Evolutionary conservation across 2,888 invertebrate species (phyloP).

Genomic region (Amphipoea oculea): DNA sequence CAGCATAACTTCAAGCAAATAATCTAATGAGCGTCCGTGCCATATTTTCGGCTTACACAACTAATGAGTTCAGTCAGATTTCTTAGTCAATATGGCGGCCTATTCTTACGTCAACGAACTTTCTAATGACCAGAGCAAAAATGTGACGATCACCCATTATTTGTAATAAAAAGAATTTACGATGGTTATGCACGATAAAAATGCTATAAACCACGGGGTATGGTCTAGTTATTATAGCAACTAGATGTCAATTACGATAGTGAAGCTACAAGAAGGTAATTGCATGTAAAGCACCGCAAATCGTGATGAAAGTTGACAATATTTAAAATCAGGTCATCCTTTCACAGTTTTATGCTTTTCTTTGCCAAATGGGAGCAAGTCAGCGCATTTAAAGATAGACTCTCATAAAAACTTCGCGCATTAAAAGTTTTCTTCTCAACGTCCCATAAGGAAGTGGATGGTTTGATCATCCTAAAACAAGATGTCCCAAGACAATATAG

Average conservation of each 20-base stretch:
- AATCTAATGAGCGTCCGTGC: constrained; percentile 6
- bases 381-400: background rate
- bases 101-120: constrained; percentile 69
- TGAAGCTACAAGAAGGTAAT: constrained; percentile 38
- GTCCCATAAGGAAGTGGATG: background rate
- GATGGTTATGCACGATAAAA: constrained; percentile 55
- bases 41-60: constrained; percentile 51
- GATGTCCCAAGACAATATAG: background rate
- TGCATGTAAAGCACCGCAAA: constrained; percentile 29
- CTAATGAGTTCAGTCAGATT: constrained; percentile 52
- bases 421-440: background rate
- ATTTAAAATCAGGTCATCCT: constrained; percentile 21
- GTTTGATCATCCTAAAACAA: background rate
- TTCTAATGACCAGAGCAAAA: constrained; percentile 70
- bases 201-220: constrained; percentile 52
- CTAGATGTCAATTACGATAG: constrained; percentile 52
- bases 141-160: constrained; percentile 62
- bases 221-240: constrained; percentile 31
- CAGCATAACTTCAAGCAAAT: constrained; percentile 21
- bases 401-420: background rate
- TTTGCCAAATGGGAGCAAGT: background rate
- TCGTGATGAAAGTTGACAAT: constrained; percentile 37
- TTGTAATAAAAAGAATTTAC: constrained; percentile 61
- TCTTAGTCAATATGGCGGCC: constrained; percentile 54
- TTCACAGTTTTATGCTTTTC: constrained; percentile 3